phyloP scores from a whole-genome alignment of 2,797 vertebrate species.

The Mergus octosetaceus region DNA sequence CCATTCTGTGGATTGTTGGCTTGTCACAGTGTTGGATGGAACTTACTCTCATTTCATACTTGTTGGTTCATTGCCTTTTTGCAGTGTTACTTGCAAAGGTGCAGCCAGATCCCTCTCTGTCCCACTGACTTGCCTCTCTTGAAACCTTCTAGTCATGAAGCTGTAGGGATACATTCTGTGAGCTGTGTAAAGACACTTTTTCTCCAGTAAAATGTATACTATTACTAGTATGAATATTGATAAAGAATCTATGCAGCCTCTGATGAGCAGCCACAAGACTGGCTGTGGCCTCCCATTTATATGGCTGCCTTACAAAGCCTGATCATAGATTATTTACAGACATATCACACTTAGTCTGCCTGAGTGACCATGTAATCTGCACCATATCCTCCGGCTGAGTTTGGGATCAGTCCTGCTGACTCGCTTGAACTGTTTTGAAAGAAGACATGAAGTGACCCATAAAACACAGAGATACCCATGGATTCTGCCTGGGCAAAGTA shows the following conservation, averaged over 20 bases:
- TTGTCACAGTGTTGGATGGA: background rate
- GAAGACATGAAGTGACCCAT: background rate
- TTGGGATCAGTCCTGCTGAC: background rate
- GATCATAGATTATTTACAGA: background rate
- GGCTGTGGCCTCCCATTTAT: background rate
- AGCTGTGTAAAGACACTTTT: background rate
- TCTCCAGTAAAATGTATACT: background rate
- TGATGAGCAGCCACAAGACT: background rate
- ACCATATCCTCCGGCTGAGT: background rate
- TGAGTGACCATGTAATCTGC: background rate
- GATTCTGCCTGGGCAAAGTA: background rate
- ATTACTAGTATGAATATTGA: background rate
- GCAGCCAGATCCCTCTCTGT: background rate
- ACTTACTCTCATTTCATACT: background rate
- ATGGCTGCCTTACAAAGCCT: background rate
- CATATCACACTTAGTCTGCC: background rate
- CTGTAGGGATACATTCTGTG: background rate
- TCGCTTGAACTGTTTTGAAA: background rate
- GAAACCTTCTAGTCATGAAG: background rate
- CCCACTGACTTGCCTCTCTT: background rate
- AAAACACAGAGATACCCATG: background rate
- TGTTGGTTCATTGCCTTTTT: background rate
- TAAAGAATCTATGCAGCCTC: background rate
- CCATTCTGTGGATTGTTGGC: background rate
- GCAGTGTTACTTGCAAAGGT: background rate